These are phyloP conservation scores for Drosophila aff. DNA, from an alignment of 1,140 invertebrate genomes.

Conservation along the genomic window DNA sequence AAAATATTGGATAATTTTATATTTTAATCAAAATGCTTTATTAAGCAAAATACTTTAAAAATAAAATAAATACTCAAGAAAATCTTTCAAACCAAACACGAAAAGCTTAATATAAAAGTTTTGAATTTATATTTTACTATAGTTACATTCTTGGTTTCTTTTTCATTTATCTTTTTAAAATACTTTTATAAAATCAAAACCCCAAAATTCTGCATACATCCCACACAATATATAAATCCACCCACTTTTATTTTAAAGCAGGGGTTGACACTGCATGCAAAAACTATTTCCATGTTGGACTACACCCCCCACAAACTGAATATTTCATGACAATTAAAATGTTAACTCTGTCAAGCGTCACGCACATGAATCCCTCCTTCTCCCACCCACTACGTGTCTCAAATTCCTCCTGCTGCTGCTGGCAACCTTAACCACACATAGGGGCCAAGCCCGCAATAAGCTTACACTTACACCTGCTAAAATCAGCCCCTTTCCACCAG, in stretches of 20 bases:
- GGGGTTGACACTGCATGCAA: constrained; percentile 44
- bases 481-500: background rate
- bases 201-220: no score
- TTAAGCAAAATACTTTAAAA: no score
- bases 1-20: no score
- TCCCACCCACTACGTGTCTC: background rate
- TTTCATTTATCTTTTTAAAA: no score
- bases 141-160: no score
- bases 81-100: no score
- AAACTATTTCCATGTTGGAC: constrained; percentile 71
- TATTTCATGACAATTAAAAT: constrained; percentile 82
- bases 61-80: no score
- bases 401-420: background rate
- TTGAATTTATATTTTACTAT: no score
- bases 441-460: constrained; percentile 21
- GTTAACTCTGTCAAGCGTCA: constrained; percentile 76
- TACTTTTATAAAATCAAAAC: no score
- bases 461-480: constrained; percentile 51
- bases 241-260: constrained; percentile 11
- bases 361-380: constrained; percentile 2
- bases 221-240: background rate
- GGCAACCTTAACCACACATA: background rate
- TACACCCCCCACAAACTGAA: constrained; percentile 57
- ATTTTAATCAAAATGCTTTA: no score
- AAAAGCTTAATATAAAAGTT: no score